Base-by-base conservation (phyloP, 2,888 invertebrate genomes). In the Ophioninae sp. region DNA sequence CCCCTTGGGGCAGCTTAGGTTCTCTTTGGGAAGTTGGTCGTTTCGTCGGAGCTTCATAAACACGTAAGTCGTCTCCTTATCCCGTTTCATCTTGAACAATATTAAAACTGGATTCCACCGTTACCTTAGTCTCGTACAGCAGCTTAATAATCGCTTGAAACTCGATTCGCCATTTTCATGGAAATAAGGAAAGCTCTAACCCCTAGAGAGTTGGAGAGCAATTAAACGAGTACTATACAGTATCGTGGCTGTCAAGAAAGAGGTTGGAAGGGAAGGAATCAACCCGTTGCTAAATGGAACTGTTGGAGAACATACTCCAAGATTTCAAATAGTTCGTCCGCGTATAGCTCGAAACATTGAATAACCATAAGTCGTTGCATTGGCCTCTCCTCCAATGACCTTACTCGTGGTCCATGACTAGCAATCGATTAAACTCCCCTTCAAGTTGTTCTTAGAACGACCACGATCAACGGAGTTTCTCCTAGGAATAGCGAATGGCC, bases 71-170 rank as follows among this genome's bases (percentile, higher is more conserved):
- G 41, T 22, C 51, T 67, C 41, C 63, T 20, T 58, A 37, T 22
- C 72, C 41, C 17, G 72, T 13, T 67, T 65, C 71, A 37, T 41
- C 58, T 41, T 44, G 56, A 77, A 79, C 68, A 74, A 68, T 68
- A 77, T 83, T 79, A 77, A 83, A 83, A 83, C 73, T 80, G 72
- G 76, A 67, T 72, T 76, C 65, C 61, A 39, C 22, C 44, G 41
- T 22, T 39, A 65, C 20, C 67, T 44, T 20, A 13, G 6, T 37
- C 20, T 9, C 20, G 23, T n/a, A 23, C 9, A 39, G 61, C 64
- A 17, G 30, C 64, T 64, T 64, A 20, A 64, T 76, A 79, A 67
- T 75, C 65, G 51, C 75, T 30, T 59, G 20, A 10, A 79, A 58
- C 73, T 65, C 39, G n/a, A 71, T 74, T 74, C 69, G 17, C 41